phyloP scores from a whole-genome alignment of 2,888 invertebrate species.

The Sicus ferrugineus region DNA sequence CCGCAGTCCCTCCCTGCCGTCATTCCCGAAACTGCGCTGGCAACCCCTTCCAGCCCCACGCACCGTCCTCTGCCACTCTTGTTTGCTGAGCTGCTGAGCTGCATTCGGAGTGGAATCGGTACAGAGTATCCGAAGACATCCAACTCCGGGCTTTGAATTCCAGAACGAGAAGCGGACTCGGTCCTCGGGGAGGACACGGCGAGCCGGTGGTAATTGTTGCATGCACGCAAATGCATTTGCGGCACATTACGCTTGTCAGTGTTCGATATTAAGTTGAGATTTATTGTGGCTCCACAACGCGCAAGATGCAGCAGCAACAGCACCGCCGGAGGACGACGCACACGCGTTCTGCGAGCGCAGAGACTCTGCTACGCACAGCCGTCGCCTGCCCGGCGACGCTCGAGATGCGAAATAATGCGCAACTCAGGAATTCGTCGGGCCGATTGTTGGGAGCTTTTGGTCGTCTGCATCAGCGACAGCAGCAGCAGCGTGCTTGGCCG shows the following conservation, averaged over 20 bases:
- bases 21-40: no score
- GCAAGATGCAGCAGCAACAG: neutral
- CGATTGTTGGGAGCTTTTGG: conserved; percentile 53
- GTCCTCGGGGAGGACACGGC: no score
- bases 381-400: neutral
- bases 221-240: neutral
- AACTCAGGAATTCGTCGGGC: conserved; percentile 55
- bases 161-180: no score
- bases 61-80: no score
- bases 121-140: no score
- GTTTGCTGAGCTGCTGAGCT: no score
- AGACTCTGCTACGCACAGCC: neutral
- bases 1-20: no score
- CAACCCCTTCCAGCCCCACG: no score
- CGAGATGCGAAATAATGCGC: conserved; percentile 41
- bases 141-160: no score
- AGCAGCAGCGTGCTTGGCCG: neutral
- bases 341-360: neutral
- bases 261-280: conserved; percentile 16
- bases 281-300: neutral
- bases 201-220: neutral
- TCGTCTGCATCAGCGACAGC: conserved; percentile 7
- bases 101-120: no score
- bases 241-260: neutral
- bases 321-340: neutral